These are phyloP conservation scores for Yponomeuta malinellus DNA, from an alignment of 2,888 invertebrate genomes.

Conservation along the genomic window DNA sequence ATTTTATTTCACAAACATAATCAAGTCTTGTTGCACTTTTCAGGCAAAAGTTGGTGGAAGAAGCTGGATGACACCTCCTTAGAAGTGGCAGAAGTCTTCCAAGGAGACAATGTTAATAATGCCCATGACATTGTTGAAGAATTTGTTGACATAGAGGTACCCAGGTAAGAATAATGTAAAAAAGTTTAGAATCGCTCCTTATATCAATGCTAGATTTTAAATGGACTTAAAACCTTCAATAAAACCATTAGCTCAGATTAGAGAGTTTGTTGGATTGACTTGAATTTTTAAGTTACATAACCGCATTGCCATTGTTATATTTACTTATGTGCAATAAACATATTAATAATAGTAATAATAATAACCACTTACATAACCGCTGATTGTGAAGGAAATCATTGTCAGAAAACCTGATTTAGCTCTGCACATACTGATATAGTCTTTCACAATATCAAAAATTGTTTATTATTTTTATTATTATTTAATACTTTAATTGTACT, in stretches of 20 bases:
- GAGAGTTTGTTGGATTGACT: too few relatives aligned
- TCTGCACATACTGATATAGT: neutral
- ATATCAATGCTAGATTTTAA: too few relatives aligned
- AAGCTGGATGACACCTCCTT: slow-evolving; percentile 49
- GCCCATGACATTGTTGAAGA: slow-evolving; percentile 44
- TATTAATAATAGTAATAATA: too few relatives aligned
- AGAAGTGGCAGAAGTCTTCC: slow-evolving; percentile 45
- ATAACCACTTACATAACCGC: neutral
- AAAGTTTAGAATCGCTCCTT: too few relatives aligned
- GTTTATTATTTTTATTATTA: too few relatives aligned
- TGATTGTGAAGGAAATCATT: neutral
- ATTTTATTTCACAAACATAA: too few relatives aligned
- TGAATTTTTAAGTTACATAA: too few relatives aligned
- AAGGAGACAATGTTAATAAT: slow-evolving; percentile 34
- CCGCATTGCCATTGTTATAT: too few relatives aligned
- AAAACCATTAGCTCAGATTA: too few relatives aligned
- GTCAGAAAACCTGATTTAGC: neutral
- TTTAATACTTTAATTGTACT: too few relatives aligned
- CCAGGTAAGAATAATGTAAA: slow-evolving; percentile 38
- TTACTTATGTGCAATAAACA: too few relatives aligned
- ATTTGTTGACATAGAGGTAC: slow-evolving; percentile 46
- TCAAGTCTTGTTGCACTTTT: neutral
- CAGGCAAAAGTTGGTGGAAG: slow-evolving; percentile 66
- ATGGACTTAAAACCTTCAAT: neutral
- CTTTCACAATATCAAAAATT: neutral